Evolutionary conservation across 2,797 vertebrate genomes (phyloP).

Genomic region (Chrysolophus pictus): DNA sequence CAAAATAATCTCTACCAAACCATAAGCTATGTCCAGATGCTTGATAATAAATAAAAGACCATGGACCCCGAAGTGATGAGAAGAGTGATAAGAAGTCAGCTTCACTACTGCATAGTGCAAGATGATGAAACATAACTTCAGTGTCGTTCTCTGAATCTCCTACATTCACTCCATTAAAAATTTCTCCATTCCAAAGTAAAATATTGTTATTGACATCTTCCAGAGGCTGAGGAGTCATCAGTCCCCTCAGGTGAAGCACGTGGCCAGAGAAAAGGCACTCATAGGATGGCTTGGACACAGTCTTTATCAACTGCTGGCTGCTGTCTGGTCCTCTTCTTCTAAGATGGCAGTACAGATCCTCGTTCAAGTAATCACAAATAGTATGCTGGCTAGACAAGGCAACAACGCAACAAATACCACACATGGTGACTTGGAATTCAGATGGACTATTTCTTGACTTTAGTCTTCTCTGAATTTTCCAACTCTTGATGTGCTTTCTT

Average conservation of each 20-base stretch:
- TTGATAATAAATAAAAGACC: constrained; percentile 93
- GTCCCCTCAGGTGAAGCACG: constrained; percentile 91
- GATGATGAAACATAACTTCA: constrained; percentile 77
- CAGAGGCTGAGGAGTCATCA: constrained; percentile 88
- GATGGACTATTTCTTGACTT: constrained; percentile 58
- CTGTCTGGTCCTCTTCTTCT: constrained; percentile 85
- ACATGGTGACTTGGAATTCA: constrained; percentile 80
- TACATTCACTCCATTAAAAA: constrained; percentile 87
- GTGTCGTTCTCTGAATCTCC: constrained; percentile 87
- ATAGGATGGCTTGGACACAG: constrained; percentile 51
- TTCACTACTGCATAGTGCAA: constrained; percentile 79
- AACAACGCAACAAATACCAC: constrained; percentile 91
- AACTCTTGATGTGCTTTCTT: constrained; percentile 88
- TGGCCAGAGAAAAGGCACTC: constrained; percentile 90
- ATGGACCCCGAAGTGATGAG: constrained; percentile 86
- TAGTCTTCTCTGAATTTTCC: constrained; percentile 79
- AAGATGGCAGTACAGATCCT: constrained; percentile 75
- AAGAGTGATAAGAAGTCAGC: constrained; percentile 83
- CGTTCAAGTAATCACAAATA: constrained; percentile 7
- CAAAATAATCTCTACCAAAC: constrained; percentile 97
- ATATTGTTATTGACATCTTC: constrained; percentile 84
- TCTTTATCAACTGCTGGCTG: constrained; percentile 77
- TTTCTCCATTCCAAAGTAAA: constrained; percentile 95
- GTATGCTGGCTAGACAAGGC: constrained; percentile 67
- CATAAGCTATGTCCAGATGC: constrained; percentile 85